Percentiles rank a stretch among this genome's conserved stretches.
Evolutionary conservation across 2,113 vertebrate species (phyloP).

Genomic region (Anser cygnoides): DNA sequence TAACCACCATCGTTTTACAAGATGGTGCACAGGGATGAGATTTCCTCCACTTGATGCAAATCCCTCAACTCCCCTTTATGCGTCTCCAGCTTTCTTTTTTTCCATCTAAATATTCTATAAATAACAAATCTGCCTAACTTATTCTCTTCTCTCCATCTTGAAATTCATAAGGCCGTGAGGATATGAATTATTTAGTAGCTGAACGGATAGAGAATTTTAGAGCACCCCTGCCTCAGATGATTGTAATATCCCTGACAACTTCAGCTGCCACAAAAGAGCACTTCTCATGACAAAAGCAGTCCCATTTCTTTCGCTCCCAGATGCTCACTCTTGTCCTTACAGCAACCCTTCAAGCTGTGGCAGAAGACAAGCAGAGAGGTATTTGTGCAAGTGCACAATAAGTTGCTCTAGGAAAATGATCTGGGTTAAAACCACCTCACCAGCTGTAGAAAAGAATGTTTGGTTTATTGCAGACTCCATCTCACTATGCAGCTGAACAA

Average conservation of each 20-base stretch:
- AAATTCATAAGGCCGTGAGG: neutral
- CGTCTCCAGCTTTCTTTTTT: neutral
- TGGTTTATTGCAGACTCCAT: neutral
- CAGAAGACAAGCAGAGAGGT: neutral
- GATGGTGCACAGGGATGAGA: neutral
- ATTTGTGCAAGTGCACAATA: neutral
- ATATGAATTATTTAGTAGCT: neutral
- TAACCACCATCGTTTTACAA: neutral
- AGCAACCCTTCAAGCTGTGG: neutral
- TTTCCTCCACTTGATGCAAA: neutral
- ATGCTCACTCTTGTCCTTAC: neutral
- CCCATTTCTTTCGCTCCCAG: neutral
- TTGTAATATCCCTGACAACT: neutral
- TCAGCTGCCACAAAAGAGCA: neutral
- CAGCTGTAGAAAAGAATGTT: neutral
- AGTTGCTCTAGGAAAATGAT: neutral
- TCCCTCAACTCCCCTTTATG: neutral
- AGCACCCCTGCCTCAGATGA: rapidly evolving
- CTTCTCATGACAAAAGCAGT: neutral
- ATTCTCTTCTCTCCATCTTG: neutral
- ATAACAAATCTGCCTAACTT: neutral
- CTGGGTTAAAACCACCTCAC: neutral
- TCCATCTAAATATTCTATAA: neutral
- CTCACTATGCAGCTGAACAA: neutral
- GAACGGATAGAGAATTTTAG: neutral